These are phyloP conservation scores for Oopsacas minuta DNA, from an alignment of 37 sponge, comb jelly and placozoan species.

Conservation along the genomic window DNA sequence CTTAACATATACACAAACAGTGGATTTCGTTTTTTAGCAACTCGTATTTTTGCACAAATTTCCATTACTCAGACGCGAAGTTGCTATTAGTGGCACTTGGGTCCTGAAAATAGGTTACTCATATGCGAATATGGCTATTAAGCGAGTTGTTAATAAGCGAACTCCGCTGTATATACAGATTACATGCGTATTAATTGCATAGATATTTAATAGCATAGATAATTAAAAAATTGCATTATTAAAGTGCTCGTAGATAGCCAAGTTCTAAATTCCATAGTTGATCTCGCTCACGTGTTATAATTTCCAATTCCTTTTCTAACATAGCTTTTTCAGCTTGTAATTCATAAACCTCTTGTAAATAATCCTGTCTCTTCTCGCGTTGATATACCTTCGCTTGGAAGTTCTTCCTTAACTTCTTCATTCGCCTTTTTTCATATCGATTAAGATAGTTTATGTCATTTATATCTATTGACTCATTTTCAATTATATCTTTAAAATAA, in stretches of 20 bases:
- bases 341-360: background rate
- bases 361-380: background rate
- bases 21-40: no score
- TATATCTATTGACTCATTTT: background rate
- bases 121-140: no score
- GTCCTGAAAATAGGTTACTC: no score
- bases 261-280: background rate
- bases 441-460: background rate
- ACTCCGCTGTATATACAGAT: no score
- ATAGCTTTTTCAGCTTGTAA: background rate
- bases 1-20: no score
- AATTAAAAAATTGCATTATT: no score
- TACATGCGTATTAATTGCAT: no score
- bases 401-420: background rate
- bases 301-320: background rate
- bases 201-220: no score
- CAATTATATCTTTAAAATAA: background rate
- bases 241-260: background rate
- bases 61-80: no score
- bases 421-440: background rate
- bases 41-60: no score
- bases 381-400: background rate
- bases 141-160: no score
- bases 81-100: no score
- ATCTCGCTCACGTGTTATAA: background rate